Percentiles rank a stretch among this genome's conserved stretches.
phyloP scores from a whole-genome alignment of 2,888 invertebrate species.

The Euzophera pinguis region DNA sequence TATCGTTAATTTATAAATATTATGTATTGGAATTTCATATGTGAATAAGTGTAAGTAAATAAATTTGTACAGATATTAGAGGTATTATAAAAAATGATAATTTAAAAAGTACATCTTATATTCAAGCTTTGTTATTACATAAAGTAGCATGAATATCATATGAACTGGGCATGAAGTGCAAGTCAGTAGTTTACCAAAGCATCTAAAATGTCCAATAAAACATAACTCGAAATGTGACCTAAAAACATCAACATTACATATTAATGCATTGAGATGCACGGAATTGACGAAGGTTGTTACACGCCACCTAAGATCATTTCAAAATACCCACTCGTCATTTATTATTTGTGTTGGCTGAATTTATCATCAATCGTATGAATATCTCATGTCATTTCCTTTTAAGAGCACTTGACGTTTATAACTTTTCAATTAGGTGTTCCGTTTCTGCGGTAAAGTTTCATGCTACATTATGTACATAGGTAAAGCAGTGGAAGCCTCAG shows the following conservation, averaged over 20 bases:
- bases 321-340: neutral
- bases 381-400: neutral
- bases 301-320: neutral
- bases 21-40: too few relatives aligned
- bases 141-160: too few relatives aligned
- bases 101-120: too few relatives aligned
- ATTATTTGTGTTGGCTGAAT: neutral
- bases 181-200: too few relatives aligned
- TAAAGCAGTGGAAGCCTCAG: neutral
- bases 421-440: slow-evolving; percentile 3
- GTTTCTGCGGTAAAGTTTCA: slow-evolving; percentile 6
- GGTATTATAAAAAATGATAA: too few relatives aligned
- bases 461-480: neutral
- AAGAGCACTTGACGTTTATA: slow-evolving; percentile 7
- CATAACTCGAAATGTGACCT: too few relatives aligned
- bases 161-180: too few relatives aligned
- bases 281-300: neutral
- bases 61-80: too few relatives aligned
- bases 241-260: neutral
- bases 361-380: slow-evolving; percentile 2
- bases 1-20: too few relatives aligned
- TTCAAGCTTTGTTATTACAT: too few relatives aligned
- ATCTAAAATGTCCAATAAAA: too few relatives aligned
- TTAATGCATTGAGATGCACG: neutral
- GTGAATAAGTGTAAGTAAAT: too few relatives aligned